Conservation (phyloP, 2,888 invertebrate species). For the Byasa hedistus region DNA sequence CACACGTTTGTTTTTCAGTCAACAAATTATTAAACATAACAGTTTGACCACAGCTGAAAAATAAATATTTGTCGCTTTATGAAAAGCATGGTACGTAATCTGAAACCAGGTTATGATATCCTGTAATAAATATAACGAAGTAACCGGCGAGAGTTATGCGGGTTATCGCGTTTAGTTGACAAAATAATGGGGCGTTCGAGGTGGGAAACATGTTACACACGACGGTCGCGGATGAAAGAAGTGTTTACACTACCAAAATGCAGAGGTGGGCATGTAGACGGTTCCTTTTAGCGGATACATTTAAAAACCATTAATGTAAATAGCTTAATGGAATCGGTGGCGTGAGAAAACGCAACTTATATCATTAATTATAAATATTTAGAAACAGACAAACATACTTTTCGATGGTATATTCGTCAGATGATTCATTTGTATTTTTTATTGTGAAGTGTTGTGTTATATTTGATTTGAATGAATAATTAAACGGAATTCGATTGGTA, state of each 20-base stretch:
- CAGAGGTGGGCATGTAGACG: slow-evolving; percentile 19
- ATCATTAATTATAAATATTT: neutral
- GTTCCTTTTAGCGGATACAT: slow-evolving; percentile 19
- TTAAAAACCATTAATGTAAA: slow-evolving; percentile 27
- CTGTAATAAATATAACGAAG: slow-evolving; percentile 19
- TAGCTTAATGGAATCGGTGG: slow-evolving; percentile 20
- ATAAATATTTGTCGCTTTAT: neutral
- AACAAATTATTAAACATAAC: no score
- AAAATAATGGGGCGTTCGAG: slow-evolving; percentile 34
- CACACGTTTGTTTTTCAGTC: no score
- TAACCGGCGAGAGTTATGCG: slow-evolving; percentile 47
- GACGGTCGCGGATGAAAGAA: slow-evolving; percentile 29
- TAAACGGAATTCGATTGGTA: no score
- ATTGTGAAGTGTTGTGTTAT: neutral
- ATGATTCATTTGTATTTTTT: neutral
- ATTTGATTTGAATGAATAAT: no score
- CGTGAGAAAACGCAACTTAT: slow-evolving; percentile 17
- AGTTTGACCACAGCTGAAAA: no score
- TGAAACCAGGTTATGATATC: slow-evolving; percentile 13
- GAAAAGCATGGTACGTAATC: neutral
- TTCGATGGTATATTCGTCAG: neutral
- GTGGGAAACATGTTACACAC: slow-evolving; percentile 39
- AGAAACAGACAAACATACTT: neutral
- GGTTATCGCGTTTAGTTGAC: slow-evolving; percentile 54
- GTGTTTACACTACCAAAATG: slow-evolving; percentile 32